Conservation (phyloP, 2,888 invertebrate genomes). For the Altica lythri region DNA sequence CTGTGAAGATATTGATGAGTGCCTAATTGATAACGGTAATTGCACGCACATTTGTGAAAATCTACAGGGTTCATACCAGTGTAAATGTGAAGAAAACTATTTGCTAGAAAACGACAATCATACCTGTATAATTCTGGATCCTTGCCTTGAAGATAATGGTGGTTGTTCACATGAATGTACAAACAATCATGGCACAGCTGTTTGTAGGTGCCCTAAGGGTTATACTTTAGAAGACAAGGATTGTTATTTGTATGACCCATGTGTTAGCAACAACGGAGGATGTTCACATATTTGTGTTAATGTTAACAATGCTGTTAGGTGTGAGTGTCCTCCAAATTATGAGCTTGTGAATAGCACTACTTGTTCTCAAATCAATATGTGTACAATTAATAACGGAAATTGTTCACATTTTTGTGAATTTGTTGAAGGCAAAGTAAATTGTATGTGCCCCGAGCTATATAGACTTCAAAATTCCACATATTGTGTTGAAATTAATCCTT, state of each 20-base stretch:
- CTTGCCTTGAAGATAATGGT: constrained; percentile 57
- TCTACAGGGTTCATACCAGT: constrained; percentile 58
- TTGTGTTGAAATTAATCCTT: constrained; percentile 58
- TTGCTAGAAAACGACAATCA: constrained; percentile 47
- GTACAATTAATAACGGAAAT: constrained; percentile 59
- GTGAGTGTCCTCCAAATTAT: constrained; percentile 58
- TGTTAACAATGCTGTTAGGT: constrained; percentile 51
- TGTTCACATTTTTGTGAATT: constrained; percentile 62
- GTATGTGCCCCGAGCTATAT: constrained; percentile 57
- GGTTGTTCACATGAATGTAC: constrained; percentile 47
- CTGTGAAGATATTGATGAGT: constrained; percentile 56
- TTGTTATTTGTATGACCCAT: constrained; percentile 48
- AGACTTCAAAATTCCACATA: constrained; percentile 51
- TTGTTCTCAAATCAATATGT: constrained; percentile 58
- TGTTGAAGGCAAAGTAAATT: constrained; percentile 57
- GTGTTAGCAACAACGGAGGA: constrained; percentile 53
- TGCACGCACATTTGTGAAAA: constrained; percentile 65
- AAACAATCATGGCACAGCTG: constrained; percentile 53
- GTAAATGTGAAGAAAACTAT: constrained; percentile 59
- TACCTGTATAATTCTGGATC: constrained; percentile 56
- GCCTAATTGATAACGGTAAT: constrained; percentile 50
- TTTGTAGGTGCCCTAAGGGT: constrained; percentile 59
- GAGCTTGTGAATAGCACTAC: constrained; percentile 42
- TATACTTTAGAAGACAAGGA: constrained; percentile 47
- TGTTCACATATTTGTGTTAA: constrained; percentile 55